Evolutionary conservation across 2,113 vertebrate species (phyloP).

Genomic region (Lipophrys pholis): DNA sequence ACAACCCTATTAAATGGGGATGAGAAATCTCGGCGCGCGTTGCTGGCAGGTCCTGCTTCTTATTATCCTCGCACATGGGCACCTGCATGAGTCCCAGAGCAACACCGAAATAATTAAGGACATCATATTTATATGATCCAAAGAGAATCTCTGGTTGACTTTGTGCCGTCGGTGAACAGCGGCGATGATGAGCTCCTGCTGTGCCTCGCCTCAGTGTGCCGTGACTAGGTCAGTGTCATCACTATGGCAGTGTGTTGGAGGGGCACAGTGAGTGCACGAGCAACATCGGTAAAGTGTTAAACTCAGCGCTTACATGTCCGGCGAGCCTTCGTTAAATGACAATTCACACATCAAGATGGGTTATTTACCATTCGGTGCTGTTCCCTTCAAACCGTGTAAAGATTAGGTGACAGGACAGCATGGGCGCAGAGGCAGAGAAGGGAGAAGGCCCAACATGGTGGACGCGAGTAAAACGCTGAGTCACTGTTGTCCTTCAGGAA

Average conservation of each 20-base stretch:
- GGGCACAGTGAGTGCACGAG: neutral
- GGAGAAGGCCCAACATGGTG: slow-evolving; percentile 14
- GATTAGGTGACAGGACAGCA: neutral
- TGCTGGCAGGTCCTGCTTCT: slow-evolving; percentile 16
- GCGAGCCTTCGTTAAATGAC: slow-evolving; percentile 12
- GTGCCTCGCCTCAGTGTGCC: slow-evolving; percentile 18
- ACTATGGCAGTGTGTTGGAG: neutral
- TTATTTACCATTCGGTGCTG: neutral
- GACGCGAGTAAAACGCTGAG: slow-evolving; percentile 51
- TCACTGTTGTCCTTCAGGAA: slow-evolving; percentile 58
- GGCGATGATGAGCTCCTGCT: slow-evolving; percentile 20
- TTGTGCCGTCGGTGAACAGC: slow-evolving; percentile 22
- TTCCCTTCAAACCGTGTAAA: neutral
- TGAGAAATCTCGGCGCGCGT: slow-evolving; percentile 47
- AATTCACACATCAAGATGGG: neutral
- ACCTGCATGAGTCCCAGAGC: neutral
- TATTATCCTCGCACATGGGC: neutral
- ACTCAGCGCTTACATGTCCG: neutral
- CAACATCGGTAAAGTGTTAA: no score
- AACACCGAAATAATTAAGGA: slow-evolving; percentile 6
- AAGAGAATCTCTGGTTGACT: slow-evolving; percentile 24
- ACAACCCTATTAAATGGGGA: slow-evolving; percentile 58
- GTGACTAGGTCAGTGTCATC: slow-evolving; percentile 15
- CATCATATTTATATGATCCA: slow-evolving; percentile 25
- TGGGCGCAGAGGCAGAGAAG: neutral